A percentile compares a stretch with the other conserved stretches of the same genome.
Evolutionary conservation across 2,113 vertebrate genomes (phyloP).

Genomic region (Hemiscyllium ocellatum): DNA sequence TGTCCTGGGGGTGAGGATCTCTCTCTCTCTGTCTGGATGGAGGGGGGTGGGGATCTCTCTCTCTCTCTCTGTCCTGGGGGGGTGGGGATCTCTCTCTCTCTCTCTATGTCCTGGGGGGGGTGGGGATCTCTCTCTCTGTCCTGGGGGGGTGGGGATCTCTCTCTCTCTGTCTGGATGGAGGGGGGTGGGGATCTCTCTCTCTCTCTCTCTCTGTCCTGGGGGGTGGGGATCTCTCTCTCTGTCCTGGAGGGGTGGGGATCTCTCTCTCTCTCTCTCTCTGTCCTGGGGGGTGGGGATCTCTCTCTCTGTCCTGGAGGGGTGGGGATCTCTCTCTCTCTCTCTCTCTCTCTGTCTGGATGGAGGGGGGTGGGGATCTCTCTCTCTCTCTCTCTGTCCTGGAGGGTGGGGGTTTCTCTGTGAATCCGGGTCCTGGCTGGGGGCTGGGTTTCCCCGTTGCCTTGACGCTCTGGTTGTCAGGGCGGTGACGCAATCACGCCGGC

Average conservation of each 20-base stretch:
- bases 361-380: neutral
- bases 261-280: neutral
- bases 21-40: no score
- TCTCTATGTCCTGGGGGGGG: no score
- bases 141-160: no score
- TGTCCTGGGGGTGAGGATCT: neutral
- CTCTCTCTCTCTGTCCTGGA: slow-evolving; percentile 53
- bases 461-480: slow-evolving; percentile 1
- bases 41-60: no score
- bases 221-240: no score
- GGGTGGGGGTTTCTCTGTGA: slow-evolving; percentile 43
- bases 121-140: no score
- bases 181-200: no score
- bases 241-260: neutral
- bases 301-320: no score
- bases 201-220: neutral
- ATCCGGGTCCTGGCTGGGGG: neutral
- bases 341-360: slow-evolving; percentile 57
- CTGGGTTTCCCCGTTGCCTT: neutral
- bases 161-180: no score
- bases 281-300: neutral
- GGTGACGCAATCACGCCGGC: neutral
- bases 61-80: no score
- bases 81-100: neutral
- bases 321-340: neutral